phyloP scores from a whole-genome alignment of 2,113 vertebrate genomes.

The Neodon shergylaensis region DNA sequence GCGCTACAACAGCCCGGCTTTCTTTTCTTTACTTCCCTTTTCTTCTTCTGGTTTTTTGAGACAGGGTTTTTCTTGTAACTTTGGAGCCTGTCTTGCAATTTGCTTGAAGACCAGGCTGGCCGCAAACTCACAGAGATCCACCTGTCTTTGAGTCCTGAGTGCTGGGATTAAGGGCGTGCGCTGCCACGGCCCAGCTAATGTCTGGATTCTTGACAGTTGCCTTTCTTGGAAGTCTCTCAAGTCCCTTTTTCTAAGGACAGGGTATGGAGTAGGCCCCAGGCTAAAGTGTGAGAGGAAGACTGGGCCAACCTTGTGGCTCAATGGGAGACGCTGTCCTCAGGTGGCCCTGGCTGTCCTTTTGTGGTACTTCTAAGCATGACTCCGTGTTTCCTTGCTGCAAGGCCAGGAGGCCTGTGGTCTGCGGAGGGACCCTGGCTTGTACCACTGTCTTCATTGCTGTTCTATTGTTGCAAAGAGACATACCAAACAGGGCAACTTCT shows the following conservation, averaged over 20 bases:
- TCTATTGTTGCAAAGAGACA: not conserved
- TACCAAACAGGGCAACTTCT: not conserved
- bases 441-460: not conserved
- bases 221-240: not conserved
- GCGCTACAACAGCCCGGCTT: fast-evolving
- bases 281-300: too few relatives aligned
- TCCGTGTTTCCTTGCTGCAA: not conserved
- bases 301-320: not conserved
- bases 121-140: too few relatives aligned
- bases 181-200: too few relatives aligned
- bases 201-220: not conserved
- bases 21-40: too few relatives aligned
- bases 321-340: not conserved
- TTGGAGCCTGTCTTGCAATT: too few relatives aligned
- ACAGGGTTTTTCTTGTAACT: too few relatives aligned
- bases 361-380: not conserved
- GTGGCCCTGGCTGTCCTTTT: not conserved
- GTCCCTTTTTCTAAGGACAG: not conserved
- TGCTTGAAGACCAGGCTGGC: too few relatives aligned
- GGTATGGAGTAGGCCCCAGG: not conserved
- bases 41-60: too few relatives aligned
- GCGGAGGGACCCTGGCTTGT: not conserved
- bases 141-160: too few relatives aligned
- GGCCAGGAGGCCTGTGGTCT: not conserved
- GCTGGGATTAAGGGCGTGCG: too few relatives aligned